These are phyloP conservation scores for Gambusia affinis DNA, from an alignment of 2,113 vertebrate genomes.

Conservation along the genomic window DNA sequence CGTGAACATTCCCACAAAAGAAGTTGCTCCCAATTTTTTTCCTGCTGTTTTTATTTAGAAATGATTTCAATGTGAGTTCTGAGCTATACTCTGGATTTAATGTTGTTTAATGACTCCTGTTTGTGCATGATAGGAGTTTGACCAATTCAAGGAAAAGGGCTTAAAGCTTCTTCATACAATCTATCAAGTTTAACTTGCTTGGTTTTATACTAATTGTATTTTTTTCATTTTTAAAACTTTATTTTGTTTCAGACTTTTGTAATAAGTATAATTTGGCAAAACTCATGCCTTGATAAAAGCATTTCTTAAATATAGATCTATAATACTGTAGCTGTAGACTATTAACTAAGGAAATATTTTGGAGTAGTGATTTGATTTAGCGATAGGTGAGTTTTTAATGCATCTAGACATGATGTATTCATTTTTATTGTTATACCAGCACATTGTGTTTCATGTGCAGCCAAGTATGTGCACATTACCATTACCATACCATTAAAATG, in stretches of 20 bases:
- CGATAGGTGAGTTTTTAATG: constrained; percentile 10
- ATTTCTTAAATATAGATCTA: no score
- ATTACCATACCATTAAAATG: constrained; percentile 52
- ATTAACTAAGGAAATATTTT: background rate
- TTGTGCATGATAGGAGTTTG: background rate
- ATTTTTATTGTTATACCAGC: constrained; percentile 36
- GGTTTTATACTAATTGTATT: background rate
- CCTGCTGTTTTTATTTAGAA: no score
- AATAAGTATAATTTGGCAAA: background rate
- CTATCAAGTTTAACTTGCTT: background rate
- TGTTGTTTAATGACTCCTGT: background rate
- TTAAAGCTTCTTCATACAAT: background rate
- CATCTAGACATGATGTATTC: background rate
- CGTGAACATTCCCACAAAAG: background rate
- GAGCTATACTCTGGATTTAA: background rate
- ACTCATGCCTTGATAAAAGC: background rate
- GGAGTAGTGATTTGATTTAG: background rate
- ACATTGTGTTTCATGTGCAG: constrained; percentile 57
- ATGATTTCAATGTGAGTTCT: no score
- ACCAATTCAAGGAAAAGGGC: background rate
- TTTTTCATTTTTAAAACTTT: background rate
- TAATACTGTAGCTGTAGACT: no score
- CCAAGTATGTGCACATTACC: constrained; percentile 28
- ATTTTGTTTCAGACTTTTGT: background rate
- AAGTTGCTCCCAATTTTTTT: no score